Base-by-base conservation (phyloP, 2,888 invertebrate genomes). In the Lithodes maja region DNA sequence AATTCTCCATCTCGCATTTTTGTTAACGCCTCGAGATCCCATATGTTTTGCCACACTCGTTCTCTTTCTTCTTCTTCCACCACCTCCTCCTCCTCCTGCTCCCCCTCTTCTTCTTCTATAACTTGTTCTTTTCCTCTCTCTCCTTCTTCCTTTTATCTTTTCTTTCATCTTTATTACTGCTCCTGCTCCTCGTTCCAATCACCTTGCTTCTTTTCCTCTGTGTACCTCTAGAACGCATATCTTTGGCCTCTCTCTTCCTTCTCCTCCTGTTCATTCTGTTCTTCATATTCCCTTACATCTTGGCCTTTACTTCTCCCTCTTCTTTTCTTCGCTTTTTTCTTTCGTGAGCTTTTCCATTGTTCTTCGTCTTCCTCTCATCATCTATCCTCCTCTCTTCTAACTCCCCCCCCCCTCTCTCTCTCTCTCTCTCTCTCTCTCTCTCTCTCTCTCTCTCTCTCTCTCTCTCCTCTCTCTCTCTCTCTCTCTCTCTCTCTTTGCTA, bases 381-480 rank as follows among this genome's bases (percentile, higher is more conserved):
- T 15, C 12, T 53, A 7, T 52, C 12, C 2, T 33, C 54, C n/a
- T 80, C n/a, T 54, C 50, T 9, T 33, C 54, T 17, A 50, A 2
- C 80, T 12, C 15, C 15, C 54, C 12, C 33, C 15, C 5, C 33
- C 54, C 54, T n/a, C 53, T 15, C 54, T 2, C 54, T 53, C 54
- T 80, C 80, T n/a, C 53, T 15, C 54, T 54, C 50, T 17, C 3
- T 54, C 50, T 50, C 52, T 15, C 54, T 52, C 53, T 80, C 1
- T 15, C 74, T 74, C 1, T n/a, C 74, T 3, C 3, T 74, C 0
- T 74, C n/a, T 15, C n/a, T n/a, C 74, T n/a, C 1, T n/a, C 74
- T 7, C n/a, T 7, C 1, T n/a, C n/a, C 80, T 80, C 80, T 54
- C 15, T 80, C 80, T 80, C 80, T 80, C 53, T 80, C 54, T 54